phyloP scores from a whole-genome alignment of 2,888 invertebrate species.

The Aspidapion aeneum region DNA sequence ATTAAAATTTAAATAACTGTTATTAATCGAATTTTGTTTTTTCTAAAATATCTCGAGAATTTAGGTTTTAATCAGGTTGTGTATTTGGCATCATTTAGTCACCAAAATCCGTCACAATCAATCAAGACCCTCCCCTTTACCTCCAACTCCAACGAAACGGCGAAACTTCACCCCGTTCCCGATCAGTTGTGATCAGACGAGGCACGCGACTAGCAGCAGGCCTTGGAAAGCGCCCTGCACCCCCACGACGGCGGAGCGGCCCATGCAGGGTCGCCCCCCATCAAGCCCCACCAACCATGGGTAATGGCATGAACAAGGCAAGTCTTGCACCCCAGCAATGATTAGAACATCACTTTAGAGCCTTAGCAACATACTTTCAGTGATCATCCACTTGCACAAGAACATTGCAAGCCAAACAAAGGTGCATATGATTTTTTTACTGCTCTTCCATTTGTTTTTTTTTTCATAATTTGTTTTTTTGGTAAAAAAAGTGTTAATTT shows the following conservation, averaged over 20 bases:
- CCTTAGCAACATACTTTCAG: background rate
- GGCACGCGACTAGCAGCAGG: background rate
- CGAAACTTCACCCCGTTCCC: background rate
- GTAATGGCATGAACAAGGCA: conserved; percentile 92
- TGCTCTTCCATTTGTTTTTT: background rate
- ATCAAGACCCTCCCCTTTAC: too few species aligned
- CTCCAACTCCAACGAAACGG: background rate
- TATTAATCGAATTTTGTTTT: too few species aligned
- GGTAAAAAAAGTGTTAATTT: too few species aligned
- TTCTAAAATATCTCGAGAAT: too few species aligned
- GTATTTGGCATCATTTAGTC: too few species aligned
- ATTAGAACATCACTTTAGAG: background rate
- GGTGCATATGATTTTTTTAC: background rate
- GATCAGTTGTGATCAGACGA: background rate
- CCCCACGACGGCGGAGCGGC: background rate
- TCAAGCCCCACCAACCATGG: conserved; percentile 53
- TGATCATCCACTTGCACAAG: background rate
- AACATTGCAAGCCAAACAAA: background rate
- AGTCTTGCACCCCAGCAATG: conserved; percentile 33
- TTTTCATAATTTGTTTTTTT: background rate
- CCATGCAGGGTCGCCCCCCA: background rate
- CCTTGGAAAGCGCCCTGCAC: background rate
- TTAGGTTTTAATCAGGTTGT: too few species aligned
- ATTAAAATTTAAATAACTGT: too few species aligned
- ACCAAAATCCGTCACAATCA: too few species aligned